These are phyloP conservation scores for Nothobranchius furzeri DNA, from an alignment of 2,113 vertebrate species.

Conservation along the genomic window DNA sequence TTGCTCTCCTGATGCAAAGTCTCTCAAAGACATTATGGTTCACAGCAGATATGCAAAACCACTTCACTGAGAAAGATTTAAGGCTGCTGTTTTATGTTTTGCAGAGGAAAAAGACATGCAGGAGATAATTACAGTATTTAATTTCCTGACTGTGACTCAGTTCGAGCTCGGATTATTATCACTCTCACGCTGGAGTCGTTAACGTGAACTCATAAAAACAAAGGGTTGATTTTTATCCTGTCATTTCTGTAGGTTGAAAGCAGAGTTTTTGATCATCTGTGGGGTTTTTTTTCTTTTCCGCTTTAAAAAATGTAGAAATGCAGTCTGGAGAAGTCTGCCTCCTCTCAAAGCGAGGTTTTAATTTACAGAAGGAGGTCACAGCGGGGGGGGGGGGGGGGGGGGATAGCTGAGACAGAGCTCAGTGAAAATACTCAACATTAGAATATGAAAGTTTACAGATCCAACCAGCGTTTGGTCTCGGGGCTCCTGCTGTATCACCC, in stretches of 20 bases:
- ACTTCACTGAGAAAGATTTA: constrained; percentile 45
- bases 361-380: constrained; percentile 76
- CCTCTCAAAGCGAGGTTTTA: constrained; percentile 42
- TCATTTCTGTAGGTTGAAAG: constrained; percentile 23
- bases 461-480: constrained; percentile 65
- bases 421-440: constrained; percentile 60
- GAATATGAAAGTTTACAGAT: constrained; percentile 74
- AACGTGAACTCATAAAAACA: constrained; percentile 30
- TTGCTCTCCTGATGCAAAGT: constrained; percentile 22
- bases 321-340: constrained; percentile 25
- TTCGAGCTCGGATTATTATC: constrained; percentile 47
- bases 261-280: constrained; percentile 11
- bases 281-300: constrained; percentile 16
- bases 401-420: constrained; percentile 44
- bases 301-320: constrained; percentile 15
- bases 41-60: constrained; percentile 1
- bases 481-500: constrained; percentile 60
- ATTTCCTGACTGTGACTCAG: constrained; percentile 45
- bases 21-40: constrained; percentile 29
- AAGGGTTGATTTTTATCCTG: constrained; percentile 16
- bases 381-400: constrained; percentile 56
- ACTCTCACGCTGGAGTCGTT: constrained; percentile 35
- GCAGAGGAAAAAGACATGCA: constrained; percentile 38
- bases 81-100: constrained; percentile 39
- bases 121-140: constrained; percentile 53